These are phyloP conservation scores for Hydrozoanthus tunicans DNA, from an alignment of 64 coral and sea anemone genomes.

Conservation along the genomic window DNA sequence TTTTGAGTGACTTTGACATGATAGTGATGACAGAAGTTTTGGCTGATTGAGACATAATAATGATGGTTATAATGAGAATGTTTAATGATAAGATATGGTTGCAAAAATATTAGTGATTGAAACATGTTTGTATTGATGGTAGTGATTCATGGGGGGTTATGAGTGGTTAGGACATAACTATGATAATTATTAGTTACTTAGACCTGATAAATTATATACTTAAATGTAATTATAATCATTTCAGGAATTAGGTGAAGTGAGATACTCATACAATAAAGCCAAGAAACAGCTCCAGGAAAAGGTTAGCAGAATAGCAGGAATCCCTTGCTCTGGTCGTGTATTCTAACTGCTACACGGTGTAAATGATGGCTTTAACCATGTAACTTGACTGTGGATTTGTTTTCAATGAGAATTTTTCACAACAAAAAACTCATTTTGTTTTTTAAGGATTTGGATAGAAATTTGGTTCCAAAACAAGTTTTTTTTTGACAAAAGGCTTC, in stretches of 20 bases:
- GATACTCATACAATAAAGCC: slow-evolving; percentile 75
- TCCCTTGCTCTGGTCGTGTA: too few relatives aligned
- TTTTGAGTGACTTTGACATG: background rate
- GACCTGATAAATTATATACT: too few relatives aligned
- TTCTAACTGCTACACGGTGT: too few relatives aligned
- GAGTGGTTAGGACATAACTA: too few relatives aligned
- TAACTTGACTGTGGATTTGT: too few relatives aligned
- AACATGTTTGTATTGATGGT: background rate
- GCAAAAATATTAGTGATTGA: background rate
- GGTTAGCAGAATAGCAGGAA: slow-evolving; percentile 20
- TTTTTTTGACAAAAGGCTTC: too few relatives aligned
- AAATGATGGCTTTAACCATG: too few relatives aligned
- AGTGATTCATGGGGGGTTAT: background rate
- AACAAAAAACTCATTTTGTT: too few relatives aligned
- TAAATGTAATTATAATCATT: background rate
- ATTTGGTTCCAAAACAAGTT: too few relatives aligned
- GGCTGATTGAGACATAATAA: background rate
- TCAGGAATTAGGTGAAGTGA: slow-evolving; percentile 94
- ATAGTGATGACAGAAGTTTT: background rate
- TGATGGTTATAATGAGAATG: background rate
- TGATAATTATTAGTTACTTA: too few relatives aligned
- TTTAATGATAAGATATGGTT: background rate
- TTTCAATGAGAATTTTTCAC: too few relatives aligned
- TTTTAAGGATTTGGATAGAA: too few relatives aligned
- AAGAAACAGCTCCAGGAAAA: slow-evolving; percentile 94